Conservation (phyloP, 2,113 vertebrate species). For the Dasyurus viverrinus region DNA sequence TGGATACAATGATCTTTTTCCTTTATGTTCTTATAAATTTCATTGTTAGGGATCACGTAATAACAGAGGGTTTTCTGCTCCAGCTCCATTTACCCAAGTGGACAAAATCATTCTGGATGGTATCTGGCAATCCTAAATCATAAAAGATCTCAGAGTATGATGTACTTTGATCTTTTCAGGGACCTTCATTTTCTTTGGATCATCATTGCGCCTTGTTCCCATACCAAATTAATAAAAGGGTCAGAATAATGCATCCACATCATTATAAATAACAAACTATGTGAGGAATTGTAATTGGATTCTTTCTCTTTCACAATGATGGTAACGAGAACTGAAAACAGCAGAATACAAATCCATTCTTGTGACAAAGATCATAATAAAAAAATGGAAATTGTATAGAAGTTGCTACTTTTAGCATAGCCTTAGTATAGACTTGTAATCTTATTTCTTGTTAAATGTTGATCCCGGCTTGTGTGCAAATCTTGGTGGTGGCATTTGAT, state of each 20-base stretch:
- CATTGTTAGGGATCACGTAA: too few relatives aligned
- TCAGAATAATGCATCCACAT: neutral
- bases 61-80: neutral
- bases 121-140: constrained; percentile 29
- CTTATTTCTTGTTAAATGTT: neutral
- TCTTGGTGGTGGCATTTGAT: constrained; percentile 1
- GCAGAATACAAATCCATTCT: constrained; percentile 51
- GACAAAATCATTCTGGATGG: constrained; percentile 51
- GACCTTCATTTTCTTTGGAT: constrained; percentile 49
- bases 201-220: neutral
- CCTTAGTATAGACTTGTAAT: too few relatives aligned
- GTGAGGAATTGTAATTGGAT: constrained; percentile 46
- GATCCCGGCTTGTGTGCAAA: constrained; percentile 1
- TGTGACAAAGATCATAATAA: constrained; percentile 57
- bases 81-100: constrained; percentile 25
- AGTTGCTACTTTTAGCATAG: constrained; percentile 42
- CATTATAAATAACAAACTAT: constrained; percentile 35
- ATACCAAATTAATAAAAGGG: constrained; percentile 46
- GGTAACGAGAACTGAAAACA: constrained; percentile 69
- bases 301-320: constrained; percentile 60
- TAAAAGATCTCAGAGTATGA: neutral
- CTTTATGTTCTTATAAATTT: neutral
- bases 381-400: constrained; percentile 56
- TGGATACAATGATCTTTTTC: neutral
- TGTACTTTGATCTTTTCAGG: constrained; percentile 41